These are phyloP conservation scores for Ellobius talpinus DNA, from an alignment of 2,113 vertebrate species.

Conservation along the genomic window DNA sequence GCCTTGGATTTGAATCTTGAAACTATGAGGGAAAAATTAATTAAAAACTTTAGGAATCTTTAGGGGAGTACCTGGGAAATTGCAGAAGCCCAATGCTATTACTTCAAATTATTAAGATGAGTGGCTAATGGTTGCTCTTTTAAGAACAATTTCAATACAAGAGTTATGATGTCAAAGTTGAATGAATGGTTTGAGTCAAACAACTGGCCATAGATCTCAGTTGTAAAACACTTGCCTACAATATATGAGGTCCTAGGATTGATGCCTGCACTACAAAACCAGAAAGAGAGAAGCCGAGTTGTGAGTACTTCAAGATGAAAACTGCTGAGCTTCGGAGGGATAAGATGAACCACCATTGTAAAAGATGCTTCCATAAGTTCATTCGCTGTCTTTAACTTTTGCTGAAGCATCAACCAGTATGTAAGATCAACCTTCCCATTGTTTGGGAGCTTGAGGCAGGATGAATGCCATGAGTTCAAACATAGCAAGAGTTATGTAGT, in stretches of 20 bases:
- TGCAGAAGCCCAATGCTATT: conserved; percentile 6
- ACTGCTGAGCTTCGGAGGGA: background rate
- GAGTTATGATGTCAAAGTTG: background rate
- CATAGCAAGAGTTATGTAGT: background rate
- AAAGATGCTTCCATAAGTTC: conserved; percentile 8
- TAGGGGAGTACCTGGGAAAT: background rate
- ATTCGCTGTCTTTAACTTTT: background rate
- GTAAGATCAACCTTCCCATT: background rate
- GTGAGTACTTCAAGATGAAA: conserved; percentile 14
- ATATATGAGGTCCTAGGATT: background rate
- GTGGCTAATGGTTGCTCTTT: background rate
- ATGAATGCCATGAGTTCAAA: background rate
- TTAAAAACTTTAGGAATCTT: background rate
- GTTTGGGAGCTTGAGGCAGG: background rate
- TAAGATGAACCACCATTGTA: background rate
- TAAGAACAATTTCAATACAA: conserved; percentile 22
- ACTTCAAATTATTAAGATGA: background rate
- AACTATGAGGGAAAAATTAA: background rate
- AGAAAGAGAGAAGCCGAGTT: background rate
- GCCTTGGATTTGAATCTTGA: background rate
- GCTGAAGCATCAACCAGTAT: background rate
- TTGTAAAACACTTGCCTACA: background rate
- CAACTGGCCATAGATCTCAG: background rate
- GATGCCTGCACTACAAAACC: background rate
- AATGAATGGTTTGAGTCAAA: background rate